Base-by-base conservation (phyloP, 1,140 invertebrate species). In the Prorops nasuta region DNA sequence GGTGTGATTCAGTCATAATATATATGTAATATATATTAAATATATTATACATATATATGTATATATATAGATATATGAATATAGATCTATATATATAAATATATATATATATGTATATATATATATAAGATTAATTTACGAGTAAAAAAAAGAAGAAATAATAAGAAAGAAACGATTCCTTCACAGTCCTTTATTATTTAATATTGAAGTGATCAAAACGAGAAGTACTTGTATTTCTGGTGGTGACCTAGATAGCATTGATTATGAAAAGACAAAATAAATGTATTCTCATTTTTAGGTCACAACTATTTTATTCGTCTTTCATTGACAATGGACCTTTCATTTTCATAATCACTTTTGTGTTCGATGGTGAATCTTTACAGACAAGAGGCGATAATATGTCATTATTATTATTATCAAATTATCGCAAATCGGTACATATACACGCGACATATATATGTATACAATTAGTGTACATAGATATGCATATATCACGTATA, bases 281-380 rank as follows among this genome's bases (percentile, higher is more conserved):
- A 83, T 83, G 81, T 83, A 83, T 83, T 81, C 81, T 83, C 81
- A 84, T 84, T 84, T 84, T 83, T 84, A 83, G 82, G 82, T 83
- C 81, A 83, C 70, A 81, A 69, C 50, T 58, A 61, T 60, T 58
- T 49, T 52, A 58, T 58, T 65, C 49, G 57, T 61, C 54, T 61
- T 58, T 61, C 53, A 63, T 63, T 60, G 60, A 49, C 58, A 60
- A 60, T 50, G 37, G 58, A 61, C 57, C 58, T 61, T 49, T 61
- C 58, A 49, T 60, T 61, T 60, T 36, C 43, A 10, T 21, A 20
- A 41, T 49, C 39, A 55, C 52, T 39, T 56, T 59, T 51, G 54
- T 50, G 44, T 55, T 53, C 42, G 37, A 59, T 59, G 48, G 52
- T 56, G n/a, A n/a, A n/a, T n/a, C n/a, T n/a, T n/a, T n/a, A n/a